These are phyloP conservation scores for Uropetala carovei DNA, from an alignment of 2,888 invertebrate genomes.

Conservation along the genomic window DNA sequence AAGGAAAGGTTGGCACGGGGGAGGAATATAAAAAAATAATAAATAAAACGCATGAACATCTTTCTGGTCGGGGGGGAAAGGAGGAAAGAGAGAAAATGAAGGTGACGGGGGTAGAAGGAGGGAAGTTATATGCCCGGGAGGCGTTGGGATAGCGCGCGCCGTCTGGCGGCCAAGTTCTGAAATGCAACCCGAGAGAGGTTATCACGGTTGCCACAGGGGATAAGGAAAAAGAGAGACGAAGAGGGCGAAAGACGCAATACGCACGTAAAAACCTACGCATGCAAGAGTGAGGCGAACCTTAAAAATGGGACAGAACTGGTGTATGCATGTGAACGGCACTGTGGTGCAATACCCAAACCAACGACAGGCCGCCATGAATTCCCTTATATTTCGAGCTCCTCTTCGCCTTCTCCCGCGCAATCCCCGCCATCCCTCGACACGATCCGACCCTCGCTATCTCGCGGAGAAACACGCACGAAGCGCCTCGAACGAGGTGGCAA, in stretches of 20 bases:
- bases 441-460: background rate
- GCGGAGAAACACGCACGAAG: conserved; percentile 31
- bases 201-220: background rate
- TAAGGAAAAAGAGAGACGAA: background rate
- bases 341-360: background rate
- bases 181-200: background rate
- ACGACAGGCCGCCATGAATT: conserved; percentile 51
- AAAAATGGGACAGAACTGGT: too few relatives aligned
- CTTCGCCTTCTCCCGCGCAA: background rate
- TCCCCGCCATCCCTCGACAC: background rate
- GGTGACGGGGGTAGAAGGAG: background rate
- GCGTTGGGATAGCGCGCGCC: background rate
- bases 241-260: too few relatives aligned
- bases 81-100: background rate
- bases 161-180: background rate
- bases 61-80: background rate
- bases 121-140: background rate
- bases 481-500: background rate
- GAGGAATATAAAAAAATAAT: conserved; percentile 35
- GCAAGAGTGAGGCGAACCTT: too few relatives aligned
- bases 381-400: background rate
- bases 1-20: background rate
- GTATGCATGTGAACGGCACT: background rate
- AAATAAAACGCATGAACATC: background rate
- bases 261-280: too few relatives aligned